Conservation (phyloP, 2,113 vertebrate genomes). For the Coreoperca whiteheadi region DNA sequence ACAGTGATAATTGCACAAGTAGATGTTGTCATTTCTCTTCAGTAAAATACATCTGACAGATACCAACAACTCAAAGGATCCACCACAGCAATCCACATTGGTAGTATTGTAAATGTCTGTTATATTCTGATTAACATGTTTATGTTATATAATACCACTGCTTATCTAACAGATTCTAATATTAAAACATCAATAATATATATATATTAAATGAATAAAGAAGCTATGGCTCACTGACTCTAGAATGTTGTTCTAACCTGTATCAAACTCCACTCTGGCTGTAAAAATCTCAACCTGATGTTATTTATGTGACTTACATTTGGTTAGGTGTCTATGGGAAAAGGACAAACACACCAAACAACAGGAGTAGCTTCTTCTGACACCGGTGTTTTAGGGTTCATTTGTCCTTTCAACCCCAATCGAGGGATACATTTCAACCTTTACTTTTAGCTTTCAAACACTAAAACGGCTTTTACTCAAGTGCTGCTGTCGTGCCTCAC, state of each 20-base stretch:
- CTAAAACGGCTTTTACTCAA: slow-evolving; percentile 10
- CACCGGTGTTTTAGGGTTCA: neutral
- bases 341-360: neutral
- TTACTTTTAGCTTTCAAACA: slow-evolving; percentile 10
- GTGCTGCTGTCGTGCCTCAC: neutral
- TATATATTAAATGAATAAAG: neutral
- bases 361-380: neutral
- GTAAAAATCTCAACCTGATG: slow-evolving; percentile 1
- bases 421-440: neutral
- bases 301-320: neutral
- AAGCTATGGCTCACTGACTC: neutral
- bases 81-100: neutral
- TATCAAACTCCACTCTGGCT: neutral
- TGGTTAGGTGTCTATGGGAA: neutral
- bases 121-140: neutral
- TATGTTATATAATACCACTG: neutral
- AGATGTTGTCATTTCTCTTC: neutral
- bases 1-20: neutral
- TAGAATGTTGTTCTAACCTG: neutral
- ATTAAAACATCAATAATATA: neutral
- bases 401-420: neutral
- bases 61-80: neutral
- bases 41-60: neutral
- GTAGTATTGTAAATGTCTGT: neutral
- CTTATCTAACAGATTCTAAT: neutral